phyloP scores from a whole-genome alignment of 2,797 vertebrate genomes.

The Urocyon cinereoargenteus region DNA sequence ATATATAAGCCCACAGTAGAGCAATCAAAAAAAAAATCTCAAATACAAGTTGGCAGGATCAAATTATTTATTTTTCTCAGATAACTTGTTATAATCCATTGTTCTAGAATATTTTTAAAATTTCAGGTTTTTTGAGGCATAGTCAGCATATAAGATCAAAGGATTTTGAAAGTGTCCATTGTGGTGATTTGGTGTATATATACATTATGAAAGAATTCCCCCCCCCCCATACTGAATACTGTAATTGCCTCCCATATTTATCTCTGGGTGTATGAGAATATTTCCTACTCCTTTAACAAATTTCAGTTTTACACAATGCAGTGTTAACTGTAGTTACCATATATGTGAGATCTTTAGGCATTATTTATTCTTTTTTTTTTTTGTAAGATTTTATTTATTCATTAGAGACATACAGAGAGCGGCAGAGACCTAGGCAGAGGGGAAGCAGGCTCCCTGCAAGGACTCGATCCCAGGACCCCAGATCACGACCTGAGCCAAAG shows the following conservation, averaged over 20 bases:
- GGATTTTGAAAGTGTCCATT: background rate
- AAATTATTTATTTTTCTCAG: background rate
- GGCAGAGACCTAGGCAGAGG: too few relatives aligned
- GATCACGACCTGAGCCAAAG: too few relatives aligned
- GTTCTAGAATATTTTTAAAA: slow-evolving; percentile 19
- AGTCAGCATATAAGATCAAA: background rate
- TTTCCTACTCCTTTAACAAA: background rate
- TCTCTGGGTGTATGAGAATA: background rate
- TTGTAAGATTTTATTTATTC: too few relatives aligned
- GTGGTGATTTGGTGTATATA: background rate
- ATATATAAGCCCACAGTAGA: background rate
- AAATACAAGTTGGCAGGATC: background rate
- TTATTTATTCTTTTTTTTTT: background rate
- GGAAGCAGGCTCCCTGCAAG: too few relatives aligned
- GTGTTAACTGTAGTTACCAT: background rate
- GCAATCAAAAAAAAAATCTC: background rate
- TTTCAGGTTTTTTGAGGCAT: background rate
- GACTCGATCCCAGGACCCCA: too few relatives aligned
- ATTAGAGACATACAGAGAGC: too few relatives aligned
- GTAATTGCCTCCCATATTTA: background rate
- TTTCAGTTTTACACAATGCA: background rate
- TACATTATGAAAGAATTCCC: background rate
- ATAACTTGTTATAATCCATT: background rate
- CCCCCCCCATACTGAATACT: background rate
- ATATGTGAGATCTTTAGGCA: background rate